Evolutionary conservation across 2,797 vertebrate species (phyloP).

Genomic region (Diglossa cyanea): DNA sequence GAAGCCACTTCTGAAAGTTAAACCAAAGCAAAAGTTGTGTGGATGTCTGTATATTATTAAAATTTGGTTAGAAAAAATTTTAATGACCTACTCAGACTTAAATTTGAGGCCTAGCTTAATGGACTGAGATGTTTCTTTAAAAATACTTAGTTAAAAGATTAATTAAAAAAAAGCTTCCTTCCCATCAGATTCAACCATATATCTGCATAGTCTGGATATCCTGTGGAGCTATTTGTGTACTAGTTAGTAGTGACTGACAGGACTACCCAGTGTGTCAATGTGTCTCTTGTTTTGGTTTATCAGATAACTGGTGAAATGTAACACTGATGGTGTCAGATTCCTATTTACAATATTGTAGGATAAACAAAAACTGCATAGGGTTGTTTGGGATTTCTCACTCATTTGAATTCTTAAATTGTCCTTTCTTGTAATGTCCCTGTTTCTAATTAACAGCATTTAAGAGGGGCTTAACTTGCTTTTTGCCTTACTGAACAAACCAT

Average conservation of each 20-base stretch:
- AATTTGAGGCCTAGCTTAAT: background rate
- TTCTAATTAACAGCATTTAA: conserved; percentile 74
- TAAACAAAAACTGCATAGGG: conserved; percentile 72
- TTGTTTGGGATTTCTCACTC: conserved; percentile 64
- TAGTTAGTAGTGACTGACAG: conserved; percentile 70
- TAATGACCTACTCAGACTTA: background rate
- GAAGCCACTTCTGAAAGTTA: background rate
- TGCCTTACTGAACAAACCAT: background rate
- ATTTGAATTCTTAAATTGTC: conserved; percentile 72
- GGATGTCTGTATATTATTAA: background rate
- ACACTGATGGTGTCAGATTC: conserved; percentile 70
- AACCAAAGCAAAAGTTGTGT: background rate
- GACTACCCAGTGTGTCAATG: conserved; percentile 50
- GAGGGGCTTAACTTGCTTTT: background rate
- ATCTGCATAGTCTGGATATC: background rate
- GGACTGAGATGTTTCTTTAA: background rate
- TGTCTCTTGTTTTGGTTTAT: conserved; percentile 69
- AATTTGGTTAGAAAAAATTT: background rate
- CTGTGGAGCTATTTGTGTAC: background rate
- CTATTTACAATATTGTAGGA: conserved; percentile 60
- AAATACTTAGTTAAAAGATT: background rate
- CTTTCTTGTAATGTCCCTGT: conserved; percentile 58
- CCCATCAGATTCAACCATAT: background rate
- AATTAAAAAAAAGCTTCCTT: background rate
- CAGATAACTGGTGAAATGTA: conserved; percentile 74